phyloP scores from a whole-genome alignment of 2,888 invertebrate species.

The Acanthosepion lycidas region DNA sequence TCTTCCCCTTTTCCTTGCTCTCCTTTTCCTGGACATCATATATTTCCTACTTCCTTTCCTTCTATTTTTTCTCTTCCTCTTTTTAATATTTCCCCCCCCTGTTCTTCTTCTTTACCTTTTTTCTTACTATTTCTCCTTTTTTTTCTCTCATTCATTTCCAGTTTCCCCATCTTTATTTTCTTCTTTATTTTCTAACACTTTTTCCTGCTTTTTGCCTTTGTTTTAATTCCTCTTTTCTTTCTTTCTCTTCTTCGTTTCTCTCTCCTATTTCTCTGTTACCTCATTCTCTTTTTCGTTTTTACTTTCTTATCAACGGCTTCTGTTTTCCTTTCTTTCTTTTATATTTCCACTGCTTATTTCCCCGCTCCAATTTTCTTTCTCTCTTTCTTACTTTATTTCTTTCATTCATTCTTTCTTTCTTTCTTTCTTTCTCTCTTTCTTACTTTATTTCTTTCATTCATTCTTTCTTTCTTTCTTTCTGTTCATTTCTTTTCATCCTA shows the following conservation, averaged over 20 bases:
- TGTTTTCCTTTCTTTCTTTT: neutral
- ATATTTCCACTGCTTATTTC: no score
- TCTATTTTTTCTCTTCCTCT: no score
- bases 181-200: neutral
- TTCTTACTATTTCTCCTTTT: neutral
- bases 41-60: neutral
- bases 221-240: neutral
- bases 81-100: neutral
- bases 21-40: neutral
- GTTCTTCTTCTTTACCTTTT: neutral
- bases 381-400: neutral
- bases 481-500: no score
- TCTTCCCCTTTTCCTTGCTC: neutral
- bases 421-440: neutral
- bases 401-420: neutral
- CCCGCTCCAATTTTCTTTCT: neutral
- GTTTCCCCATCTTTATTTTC: neutral
- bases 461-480: neutral
- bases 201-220: neutral
- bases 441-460: neutral
- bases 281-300: neutral
- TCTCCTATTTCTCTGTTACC: neutral
- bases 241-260: neutral
- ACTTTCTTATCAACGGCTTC: neutral
- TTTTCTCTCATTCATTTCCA: neutral